Evolutionary conservation across 2,888 invertebrate genomes (phyloP), one percentile per base, ranked within the genome.

Genomic region (Molanna angustata): DNA sequence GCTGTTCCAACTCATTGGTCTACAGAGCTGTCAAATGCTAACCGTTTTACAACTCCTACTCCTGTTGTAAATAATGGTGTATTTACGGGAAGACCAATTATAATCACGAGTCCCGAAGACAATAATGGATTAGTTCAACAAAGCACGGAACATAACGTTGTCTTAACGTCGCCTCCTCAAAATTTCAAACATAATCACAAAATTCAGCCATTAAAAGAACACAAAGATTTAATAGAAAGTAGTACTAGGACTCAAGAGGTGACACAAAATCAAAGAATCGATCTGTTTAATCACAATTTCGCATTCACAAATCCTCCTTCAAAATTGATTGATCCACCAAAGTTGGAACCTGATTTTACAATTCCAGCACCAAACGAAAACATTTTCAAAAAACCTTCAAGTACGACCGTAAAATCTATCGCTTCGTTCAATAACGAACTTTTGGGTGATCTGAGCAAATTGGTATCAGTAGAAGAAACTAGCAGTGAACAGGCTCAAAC

Each of bases 1-100:
- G 69, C 76, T 19, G 72, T 80, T 0, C 80, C 81, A 0, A 71
- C 74, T 4, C 75, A 75, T 50, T 80, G 80, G 80, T 79, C 80
- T 1, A 80, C 77, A 0, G 72, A 76, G 46, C 64, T 65, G 48
- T 54, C 58, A 1, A 62, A 62, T 16, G 14, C 16, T 19, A 51
- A 57, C 37, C 43, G 31, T 3, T 47, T 42, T 17, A 60, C 59
- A 2, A 57, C 59, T 4, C 20, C 51, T 3, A 42, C 39, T 14
- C 52, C 59, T 3, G 2, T 46, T 14, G 37, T 42, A 4, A 33
- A 17, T 14, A 49, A 27, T 21, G 20, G 9, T 21, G 52, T 49
- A 11, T 58, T 58, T 20, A 49, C 51, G 49, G 67, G 69, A 1
- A 61, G 61, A 6, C 68, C 70, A 1, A 67, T 68, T 0, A 64